Evolutionary conservation across 2,888 invertebrate species (phyloP).

Genomic region (Andrena hattorfiana): DNA sequence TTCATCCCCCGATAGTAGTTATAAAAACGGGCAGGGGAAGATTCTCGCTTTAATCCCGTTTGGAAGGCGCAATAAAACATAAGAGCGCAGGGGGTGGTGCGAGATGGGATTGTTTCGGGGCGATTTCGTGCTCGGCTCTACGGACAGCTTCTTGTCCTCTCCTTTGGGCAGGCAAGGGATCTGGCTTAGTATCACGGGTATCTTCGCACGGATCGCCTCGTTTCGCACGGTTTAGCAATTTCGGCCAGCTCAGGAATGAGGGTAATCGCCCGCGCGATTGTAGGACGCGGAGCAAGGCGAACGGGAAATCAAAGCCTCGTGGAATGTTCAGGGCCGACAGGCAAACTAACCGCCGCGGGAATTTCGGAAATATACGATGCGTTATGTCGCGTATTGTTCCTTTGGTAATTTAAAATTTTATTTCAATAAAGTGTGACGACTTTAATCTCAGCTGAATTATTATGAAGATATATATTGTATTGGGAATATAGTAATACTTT

Average conservation of each 20-base stretch:
- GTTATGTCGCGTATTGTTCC: background rate
- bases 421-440: no score
- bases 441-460: no score
- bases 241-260: constrained; percentile 1
- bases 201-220: constrained; percentile 20
- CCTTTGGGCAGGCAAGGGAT: constrained; percentile 6
- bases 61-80: constrained; percentile 13
- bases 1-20: background rate
- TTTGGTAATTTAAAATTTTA: background rate
- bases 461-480: no score
- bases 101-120: constrained; percentile 37
- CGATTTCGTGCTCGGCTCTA: constrained; percentile 23
- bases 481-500: no score
- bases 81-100: constrained; percentile 1
- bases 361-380: background rate
- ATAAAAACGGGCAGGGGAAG: constrained; percentile 12
- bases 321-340: background rate
- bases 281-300: no score
- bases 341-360: background rate
- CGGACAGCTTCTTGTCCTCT: constrained; percentile 33
- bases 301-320: constrained; percentile 5
- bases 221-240: constrained; percentile 30
- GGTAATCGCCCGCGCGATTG: background rate
- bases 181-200: constrained; percentile 13
- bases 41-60: constrained; percentile 42